These are phyloP conservation scores for Sminthurinus aureus DNA, from an alignment of 2,888 invertebrate species.

Conservation along the genomic window DNA sequence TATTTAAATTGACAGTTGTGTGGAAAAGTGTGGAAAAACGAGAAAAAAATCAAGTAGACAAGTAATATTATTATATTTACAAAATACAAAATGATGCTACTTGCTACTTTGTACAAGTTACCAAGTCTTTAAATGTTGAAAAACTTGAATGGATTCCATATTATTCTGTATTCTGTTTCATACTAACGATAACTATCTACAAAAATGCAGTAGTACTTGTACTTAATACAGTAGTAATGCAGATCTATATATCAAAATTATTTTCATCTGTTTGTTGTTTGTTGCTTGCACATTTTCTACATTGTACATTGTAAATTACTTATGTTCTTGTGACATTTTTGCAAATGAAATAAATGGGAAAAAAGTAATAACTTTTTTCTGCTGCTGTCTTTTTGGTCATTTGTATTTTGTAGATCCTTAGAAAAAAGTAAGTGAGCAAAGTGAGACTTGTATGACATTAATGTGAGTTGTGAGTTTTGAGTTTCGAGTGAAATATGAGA, in stretches of 20 bases:
- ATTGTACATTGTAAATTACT: too few species aligned
- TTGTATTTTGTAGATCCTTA: neutral
- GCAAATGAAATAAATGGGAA: too few species aligned
- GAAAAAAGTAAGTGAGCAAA: neutral
- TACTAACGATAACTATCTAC: too few species aligned
- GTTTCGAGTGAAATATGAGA: constrained; percentile 35
- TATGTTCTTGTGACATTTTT: too few species aligned
- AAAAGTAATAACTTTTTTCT: too few species aligned
- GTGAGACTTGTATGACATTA: constrained; percentile 17
- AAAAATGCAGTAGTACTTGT: too few species aligned
- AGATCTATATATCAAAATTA: too few species aligned
- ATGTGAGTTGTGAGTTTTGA: constrained; percentile 13
- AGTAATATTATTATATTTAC: too few species aligned
- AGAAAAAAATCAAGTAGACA: neutral
- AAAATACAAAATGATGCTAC: neutral
- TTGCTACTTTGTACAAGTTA: neutral
- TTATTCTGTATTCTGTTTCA: too few species aligned
- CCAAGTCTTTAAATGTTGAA: neutral
- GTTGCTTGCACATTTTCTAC: too few species aligned
- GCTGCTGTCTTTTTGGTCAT: neutral
- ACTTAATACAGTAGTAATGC: too few species aligned
- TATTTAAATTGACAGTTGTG: neutral
- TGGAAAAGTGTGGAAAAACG: neutral
- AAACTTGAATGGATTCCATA: neutral
- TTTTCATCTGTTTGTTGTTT: too few species aligned